Conservation (phyloP, 2,888 invertebrate genomes). For the Pachydiplax longipennis region DNA sequence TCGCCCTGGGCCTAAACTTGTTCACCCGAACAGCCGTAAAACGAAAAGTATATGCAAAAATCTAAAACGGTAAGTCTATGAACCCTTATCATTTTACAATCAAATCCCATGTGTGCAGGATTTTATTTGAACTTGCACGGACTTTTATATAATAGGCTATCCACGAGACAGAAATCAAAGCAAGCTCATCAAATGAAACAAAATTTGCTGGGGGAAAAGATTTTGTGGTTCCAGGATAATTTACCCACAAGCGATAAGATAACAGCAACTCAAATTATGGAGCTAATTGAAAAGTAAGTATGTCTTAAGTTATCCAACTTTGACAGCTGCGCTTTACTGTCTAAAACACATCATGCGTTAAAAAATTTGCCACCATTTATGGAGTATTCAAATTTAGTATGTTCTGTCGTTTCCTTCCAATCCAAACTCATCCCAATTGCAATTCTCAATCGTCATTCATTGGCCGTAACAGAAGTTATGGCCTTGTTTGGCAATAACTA, state of each 20-base stretch:
- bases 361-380: too few species aligned
- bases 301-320: not conserved
- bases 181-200: conserved; percentile 74
- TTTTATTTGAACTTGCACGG: too few species aligned
- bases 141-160: conserved; percentile 59
- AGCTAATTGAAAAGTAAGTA: conserved; percentile 67
- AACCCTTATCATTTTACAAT: not conserved
- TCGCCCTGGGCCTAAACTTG: conserved; percentile 47
- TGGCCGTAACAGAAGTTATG: not conserved
- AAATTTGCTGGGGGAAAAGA: conserved; percentile 77
- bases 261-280: conserved; percentile 67
- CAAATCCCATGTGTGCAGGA: too few species aligned
- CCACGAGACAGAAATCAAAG: conserved; percentile 69
- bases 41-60: conserved; percentile 76
- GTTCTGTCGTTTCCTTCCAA: too few species aligned
- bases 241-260: conserved; percentile 65
- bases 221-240: conserved; percentile 78
- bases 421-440: too few species aligned
- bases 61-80: conserved; percentile 65
- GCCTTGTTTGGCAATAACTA: too few species aligned
- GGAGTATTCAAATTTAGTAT: too few species aligned
- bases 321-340: too few species aligned
- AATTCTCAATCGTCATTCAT: too few species aligned
- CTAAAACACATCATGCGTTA: too few species aligned
- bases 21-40: conserved; percentile 86